phyloP scores from a whole-genome alignment of 2,888 invertebrate species.

The Noctua comes region DNA sequence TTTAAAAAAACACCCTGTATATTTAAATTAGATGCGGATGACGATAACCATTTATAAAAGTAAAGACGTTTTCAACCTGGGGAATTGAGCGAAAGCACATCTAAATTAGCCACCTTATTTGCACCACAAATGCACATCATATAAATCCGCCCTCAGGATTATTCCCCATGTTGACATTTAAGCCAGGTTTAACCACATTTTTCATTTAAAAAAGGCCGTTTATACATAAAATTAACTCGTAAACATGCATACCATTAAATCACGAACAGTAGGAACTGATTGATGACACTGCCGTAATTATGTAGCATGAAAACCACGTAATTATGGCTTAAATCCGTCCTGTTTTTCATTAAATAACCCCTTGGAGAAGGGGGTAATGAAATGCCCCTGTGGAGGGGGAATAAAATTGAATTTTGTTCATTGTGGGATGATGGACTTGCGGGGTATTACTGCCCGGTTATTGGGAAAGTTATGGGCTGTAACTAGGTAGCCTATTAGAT shows the following conservation, averaged over 20 bases:
- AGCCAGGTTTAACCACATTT: constrained; percentile 27
- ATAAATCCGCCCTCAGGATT: constrained; percentile 9
- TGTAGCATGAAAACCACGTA: constrained; percentile 40
- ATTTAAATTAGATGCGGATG: neutral
- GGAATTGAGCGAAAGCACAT: neutral
- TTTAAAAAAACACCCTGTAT: too few species aligned
- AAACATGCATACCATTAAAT: constrained; percentile 52
- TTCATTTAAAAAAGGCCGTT: constrained; percentile 36
- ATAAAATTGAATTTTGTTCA: constrained; percentile 48
- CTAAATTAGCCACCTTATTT: constrained; percentile 20
- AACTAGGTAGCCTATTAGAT: constrained; percentile 32
- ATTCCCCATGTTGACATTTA: constrained; percentile 27
- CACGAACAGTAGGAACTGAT: constrained; percentile 63
- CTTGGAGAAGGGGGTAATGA: neutral
- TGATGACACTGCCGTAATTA: constrained; percentile 63
- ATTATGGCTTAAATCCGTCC: constrained; percentile 62
- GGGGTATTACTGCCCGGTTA: constrained; percentile 38
- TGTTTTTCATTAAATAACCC: constrained; percentile 62
- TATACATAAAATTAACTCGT: constrained; percentile 26
- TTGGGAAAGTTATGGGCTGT: constrained; percentile 39
- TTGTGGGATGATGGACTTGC: constrained; percentile 33
- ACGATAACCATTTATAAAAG: neutral
- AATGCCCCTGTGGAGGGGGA: neutral
- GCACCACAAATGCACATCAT: neutral
- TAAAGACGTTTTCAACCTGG: neutral